Percentiles rank a stretch among this genome's conserved stretches.
These are phyloP conservation scores for Anthoptus insignis DNA, from an alignment of 2,888 invertebrate genomes.

Conservation along the genomic window DNA sequence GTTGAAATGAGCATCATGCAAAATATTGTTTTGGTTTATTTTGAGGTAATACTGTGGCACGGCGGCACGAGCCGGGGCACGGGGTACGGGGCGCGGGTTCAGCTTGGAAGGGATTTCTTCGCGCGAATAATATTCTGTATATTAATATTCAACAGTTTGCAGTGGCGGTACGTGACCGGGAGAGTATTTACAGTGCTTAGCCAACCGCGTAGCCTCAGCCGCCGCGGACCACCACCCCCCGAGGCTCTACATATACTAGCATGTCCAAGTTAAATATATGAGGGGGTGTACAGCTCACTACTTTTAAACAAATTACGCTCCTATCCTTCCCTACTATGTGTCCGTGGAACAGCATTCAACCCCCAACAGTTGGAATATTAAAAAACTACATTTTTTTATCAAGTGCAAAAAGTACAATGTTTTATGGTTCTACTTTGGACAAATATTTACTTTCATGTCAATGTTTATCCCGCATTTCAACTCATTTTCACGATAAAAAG, in stretches of 20 bases:
- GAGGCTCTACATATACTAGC: constrained; percentile 15
- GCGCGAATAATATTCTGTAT: constrained; percentile 70
- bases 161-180: constrained; percentile 77
- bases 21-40: constrained; percentile 32
- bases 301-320: neutral
- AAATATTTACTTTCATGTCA: too few relatives aligned
- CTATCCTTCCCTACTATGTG: too few relatives aligned
- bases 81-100: constrained; percentile 56
- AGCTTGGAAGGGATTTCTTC: constrained; percentile 65
- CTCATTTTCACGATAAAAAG: too few relatives aligned
- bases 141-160: constrained; percentile 84
- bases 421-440: too few relatives aligned
- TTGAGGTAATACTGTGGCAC: constrained; percentile 35
- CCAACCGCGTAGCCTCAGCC: constrained; percentile 48
- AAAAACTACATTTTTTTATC: too few relatives aligned
- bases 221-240: constrained; percentile 24
- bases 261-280: neutral
- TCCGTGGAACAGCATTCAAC: too few relatives aligned
- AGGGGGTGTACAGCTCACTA: too few relatives aligned
- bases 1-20: constrained; percentile 20
- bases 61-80: constrained; percentile 59
- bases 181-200: constrained; percentile 82
- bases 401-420: too few relatives aligned
- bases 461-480: too few relatives aligned
- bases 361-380: too few relatives aligned